A percentile compares a stretch with the other conserved stretches of the same genome.
These are phyloP conservation scores for Amphibalanus amphitrite DNA, from an alignment of 1,140 invertebrate genomes.

Conservation along the genomic window DNA sequence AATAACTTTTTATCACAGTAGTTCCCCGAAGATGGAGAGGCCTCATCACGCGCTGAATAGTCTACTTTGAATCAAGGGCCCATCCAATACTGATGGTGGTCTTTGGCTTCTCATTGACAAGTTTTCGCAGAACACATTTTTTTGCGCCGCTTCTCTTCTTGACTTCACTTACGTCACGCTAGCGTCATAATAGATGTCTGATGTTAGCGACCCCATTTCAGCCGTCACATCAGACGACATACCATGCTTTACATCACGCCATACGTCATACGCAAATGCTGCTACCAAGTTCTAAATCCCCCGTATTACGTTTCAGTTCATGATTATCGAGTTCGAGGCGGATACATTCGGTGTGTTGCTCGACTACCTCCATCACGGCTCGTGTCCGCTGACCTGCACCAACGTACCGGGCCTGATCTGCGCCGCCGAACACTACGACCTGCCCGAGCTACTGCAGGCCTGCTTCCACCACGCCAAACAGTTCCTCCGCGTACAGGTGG, in stretches of 20 bases:
- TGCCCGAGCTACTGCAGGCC: constrained; percentile 77
- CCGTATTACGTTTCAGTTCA: constrained; percentile 41
- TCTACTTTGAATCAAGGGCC: too few species aligned
- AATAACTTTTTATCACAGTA: too few species aligned
- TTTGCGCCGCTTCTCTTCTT: too few species aligned
- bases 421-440: constrained; percentile 82
- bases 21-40: too few species aligned
- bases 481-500: constrained; percentile 75
- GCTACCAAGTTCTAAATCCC: not conserved
- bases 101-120: too few species aligned
- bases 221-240: too few species aligned
- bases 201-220: too few species aligned
- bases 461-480: constrained; percentile 92
- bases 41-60: too few species aligned
- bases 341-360: constrained; percentile 77
- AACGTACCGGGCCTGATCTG: constrained; percentile 83
- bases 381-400: constrained; percentile 73
- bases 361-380: constrained; percentile 82
- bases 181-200: too few species aligned
- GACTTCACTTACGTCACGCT: too few species aligned
- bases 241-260: constrained; percentile 7
- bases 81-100: too few species aligned
- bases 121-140: too few species aligned
- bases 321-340: constrained; percentile 85
- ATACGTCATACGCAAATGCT: constrained; percentile 17